Percentiles rank a stretch among this genome's conserved stretches.
phyloP scores from a whole-genome alignment of 2,113 vertebrate species.

The Lasiurus borealis region DNA sequence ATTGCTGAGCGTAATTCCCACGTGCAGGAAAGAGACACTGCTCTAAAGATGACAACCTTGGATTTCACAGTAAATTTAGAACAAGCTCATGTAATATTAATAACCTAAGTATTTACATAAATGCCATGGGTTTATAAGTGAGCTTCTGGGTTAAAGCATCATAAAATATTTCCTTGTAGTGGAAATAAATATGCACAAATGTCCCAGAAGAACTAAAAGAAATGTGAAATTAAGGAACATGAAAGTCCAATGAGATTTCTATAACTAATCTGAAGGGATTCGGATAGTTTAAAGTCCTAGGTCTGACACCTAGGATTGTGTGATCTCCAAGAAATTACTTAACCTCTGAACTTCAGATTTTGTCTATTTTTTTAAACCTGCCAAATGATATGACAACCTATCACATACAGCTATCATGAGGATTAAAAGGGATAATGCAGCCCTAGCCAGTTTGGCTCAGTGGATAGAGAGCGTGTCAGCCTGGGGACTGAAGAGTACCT shows the following conservation, averaged over 20 bases:
- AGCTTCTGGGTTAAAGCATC: not conserved
- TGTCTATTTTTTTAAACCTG: not conserved
- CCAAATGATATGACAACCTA: not conserved
- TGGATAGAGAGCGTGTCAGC: no score
- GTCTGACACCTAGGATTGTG: not conserved
- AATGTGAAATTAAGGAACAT: not conserved
- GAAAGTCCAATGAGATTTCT: not conserved
- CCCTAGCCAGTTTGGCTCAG: no score
- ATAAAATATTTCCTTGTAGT: constrained; percentile 23
- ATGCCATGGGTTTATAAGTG: not conserved
- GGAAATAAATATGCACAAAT: not conserved
- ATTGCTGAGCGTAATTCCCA: not conserved
- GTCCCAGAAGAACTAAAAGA: not conserved
- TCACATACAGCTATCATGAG: not conserved
- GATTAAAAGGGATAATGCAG: not conserved
- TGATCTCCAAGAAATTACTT: not conserved
- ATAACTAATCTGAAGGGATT: not conserved
- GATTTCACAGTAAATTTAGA: not conserved
- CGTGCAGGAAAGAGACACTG: not conserved
- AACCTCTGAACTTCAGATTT: not conserved
- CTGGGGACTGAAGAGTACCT: no score
- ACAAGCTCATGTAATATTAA: not conserved
- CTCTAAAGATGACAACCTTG: constrained; percentile 27
- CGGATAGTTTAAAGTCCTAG: not conserved
- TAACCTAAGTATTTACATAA: not conserved